Conservation (phyloP, 2,113 vertebrate species). For the Elanus axillaris region DNA sequence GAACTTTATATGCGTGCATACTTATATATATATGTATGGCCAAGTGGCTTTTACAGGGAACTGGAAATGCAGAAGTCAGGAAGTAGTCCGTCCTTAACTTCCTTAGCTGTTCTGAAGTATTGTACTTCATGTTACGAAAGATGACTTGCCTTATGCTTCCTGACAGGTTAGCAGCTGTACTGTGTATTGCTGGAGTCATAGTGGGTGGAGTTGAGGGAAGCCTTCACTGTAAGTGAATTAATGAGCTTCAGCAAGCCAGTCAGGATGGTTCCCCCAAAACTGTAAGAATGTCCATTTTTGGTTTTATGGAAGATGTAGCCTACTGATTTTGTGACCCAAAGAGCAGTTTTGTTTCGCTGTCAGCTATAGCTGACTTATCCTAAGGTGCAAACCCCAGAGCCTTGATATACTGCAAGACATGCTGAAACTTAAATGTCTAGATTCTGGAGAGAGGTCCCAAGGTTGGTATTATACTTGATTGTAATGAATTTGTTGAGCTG, state of each 20-base stretch:
- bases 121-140: fast-evolving
- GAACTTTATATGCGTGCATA: too few species aligned
- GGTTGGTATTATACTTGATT: fast-evolving
- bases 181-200: fast-evolving
- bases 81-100: neutral
- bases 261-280: neutral
- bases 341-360: neutral
- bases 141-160: neutral
- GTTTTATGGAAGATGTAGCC: neutral
- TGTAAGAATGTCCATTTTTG: neutral
- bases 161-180: neutral
- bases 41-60: neutral
- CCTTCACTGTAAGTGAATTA: neutral
- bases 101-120: neutral
- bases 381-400: too few species aligned
- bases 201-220: neutral
- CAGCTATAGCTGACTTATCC: fast-evolving
- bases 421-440: neutral
- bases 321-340: neutral
- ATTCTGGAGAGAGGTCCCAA: neutral
- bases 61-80: neutral
- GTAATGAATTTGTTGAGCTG: neutral
- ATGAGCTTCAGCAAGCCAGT: neutral
- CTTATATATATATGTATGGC: fast-evolving
- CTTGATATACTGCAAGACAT: fast-evolving